Conservation (phyloP, 2,797 vertebrate genomes). For the Gadopsis bispinosus region DNA sequence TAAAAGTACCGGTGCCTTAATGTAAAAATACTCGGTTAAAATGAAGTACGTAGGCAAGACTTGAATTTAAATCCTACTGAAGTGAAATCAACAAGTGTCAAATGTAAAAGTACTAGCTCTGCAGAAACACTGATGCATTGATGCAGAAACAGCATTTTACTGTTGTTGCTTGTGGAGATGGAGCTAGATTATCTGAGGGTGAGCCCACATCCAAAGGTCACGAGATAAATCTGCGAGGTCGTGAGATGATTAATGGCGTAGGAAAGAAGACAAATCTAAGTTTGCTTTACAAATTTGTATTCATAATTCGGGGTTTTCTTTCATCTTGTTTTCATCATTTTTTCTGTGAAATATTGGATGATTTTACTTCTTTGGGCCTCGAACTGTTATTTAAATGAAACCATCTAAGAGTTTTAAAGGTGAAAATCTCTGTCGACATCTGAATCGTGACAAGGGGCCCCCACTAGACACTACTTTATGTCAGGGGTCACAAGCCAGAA, state of each 20-base stretch:
- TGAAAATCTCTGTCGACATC: neutral
- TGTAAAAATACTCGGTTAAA: neutral
- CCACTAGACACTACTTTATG: neutral
- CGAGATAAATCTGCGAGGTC: neutral
- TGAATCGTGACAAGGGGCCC: neutral
- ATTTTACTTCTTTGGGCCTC: no score
- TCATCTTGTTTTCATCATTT: neutral
- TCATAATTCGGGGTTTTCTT: neutral
- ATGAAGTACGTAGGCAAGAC: neutral
- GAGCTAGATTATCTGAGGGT: neutral
- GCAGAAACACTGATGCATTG: neutral
- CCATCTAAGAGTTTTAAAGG: neutral
- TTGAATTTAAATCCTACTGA: neutral
- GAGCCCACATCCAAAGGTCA: neutral
- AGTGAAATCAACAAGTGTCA: neutral
- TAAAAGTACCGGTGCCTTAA: neutral
- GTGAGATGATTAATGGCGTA: neutral
- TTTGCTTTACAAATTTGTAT: neutral
- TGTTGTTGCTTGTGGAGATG: neutral
- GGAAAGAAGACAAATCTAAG: neutral
- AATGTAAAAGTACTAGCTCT: neutral
- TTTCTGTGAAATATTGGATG: neutral
- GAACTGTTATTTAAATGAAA: neutral
- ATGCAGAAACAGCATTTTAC: neutral
- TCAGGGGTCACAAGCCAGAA: neutral